Conservation (phyloP, 1,140 invertebrate species). For the Thaumatotibia leucotreta region DNA sequence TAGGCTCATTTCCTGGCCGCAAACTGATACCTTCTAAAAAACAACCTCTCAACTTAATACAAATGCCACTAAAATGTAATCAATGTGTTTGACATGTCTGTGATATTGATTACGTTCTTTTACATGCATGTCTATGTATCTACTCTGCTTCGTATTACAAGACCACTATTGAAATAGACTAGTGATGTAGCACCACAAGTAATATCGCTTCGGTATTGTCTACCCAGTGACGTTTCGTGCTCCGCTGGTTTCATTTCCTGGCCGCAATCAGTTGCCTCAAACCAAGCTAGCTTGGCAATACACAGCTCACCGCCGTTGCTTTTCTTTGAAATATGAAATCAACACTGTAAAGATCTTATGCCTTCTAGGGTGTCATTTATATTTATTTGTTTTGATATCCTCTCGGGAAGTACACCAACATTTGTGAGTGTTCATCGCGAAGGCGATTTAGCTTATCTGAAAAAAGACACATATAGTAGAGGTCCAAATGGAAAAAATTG, state of each 20-base stretch:
- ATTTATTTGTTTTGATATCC: too few species aligned
- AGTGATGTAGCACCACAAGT: neutral
- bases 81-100: neutral
- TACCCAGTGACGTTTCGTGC: neutral
- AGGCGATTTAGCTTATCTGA: too few species aligned
- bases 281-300: neutral
- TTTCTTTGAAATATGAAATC: too few species aligned
- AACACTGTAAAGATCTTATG: too few species aligned
- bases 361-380: too few species aligned
- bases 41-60: neutral
- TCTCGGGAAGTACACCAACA: too few species aligned
- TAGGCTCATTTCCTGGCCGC: neutral
- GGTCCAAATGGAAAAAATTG: too few species aligned
- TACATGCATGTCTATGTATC: neutral
- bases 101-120: too few species aligned
- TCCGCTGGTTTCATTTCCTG: conserved; percentile 8
- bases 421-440: too few species aligned
- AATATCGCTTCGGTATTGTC: neutral
- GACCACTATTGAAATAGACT: neutral
- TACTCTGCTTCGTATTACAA: neutral
- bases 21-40: neutral
- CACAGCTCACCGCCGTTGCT: too few species aligned
- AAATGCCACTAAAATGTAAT: neutral
- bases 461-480: too few species aligned
- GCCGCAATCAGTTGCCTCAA: neutral